Evolutionary conservation across 2,113 vertebrate species (phyloP), one percentile per base, ranked within the genome.

Genomic region (Melozone crissalis): DNA sequence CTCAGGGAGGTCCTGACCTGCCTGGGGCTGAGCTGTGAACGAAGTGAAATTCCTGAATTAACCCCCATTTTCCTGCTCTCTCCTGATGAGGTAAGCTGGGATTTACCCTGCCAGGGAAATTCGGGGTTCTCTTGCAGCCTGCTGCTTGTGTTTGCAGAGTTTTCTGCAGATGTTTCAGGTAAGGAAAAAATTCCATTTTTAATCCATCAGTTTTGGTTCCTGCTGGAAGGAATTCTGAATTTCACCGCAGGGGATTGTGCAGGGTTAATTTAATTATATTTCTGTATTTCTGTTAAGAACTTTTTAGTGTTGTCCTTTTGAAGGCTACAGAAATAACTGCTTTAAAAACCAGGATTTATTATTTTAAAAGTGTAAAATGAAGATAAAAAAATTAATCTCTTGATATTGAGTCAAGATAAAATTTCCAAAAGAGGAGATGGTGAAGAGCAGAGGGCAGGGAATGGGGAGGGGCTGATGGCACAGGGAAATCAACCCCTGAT

Each of bases 21-120:
- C 15, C 98, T 99, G 4, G 99, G 99, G 20, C 90, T 99, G 46
- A 98, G 89, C 88, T 99, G 99, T 96, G 98, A 98, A 13, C 7
- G 12, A 3, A 98, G 69, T 23, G 94, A 95, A 28, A 46, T 82
- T 24, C 98, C 98, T 6, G 24, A 35, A 3, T 88, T 98, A 5
- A 98, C 98, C 2, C 98, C 99, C 2, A 75, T 99, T 17, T 91
- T 98, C 88, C 91, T 99, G 37, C 97, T 99, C 49, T 94, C 96
- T 8, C 97, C 97, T 4, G 90, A 97, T 3, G 95, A 97, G 98
- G 99, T 99, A 84, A 97, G 98, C 15, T 82, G 18, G 39, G 19
- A 39, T 80, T 71, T 18, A 18, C 13, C 35, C 33, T 77, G 9
- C 16, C 37, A 24, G 54, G 20, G 2, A 87, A 87, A 82, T 66